Evolutionary conservation across 2,888 invertebrate genomes (phyloP).

Genomic region (Alviniconcha strummeri): DNA sequence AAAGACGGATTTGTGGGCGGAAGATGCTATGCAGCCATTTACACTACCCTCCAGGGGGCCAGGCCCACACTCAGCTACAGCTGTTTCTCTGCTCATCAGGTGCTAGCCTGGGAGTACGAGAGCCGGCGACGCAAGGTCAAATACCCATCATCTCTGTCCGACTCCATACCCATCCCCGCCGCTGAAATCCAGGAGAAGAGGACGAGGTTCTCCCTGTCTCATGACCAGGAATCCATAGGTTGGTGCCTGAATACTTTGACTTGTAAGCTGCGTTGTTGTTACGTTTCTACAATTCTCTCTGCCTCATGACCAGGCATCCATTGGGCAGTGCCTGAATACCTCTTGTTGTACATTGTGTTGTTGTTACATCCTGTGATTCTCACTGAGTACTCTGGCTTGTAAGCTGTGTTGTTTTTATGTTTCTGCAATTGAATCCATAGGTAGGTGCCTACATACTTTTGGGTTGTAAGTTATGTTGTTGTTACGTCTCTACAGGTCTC

Average conservation of each 20-base stretch:
- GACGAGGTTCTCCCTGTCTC: slow-evolving; percentile 85
- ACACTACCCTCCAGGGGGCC: too few species aligned
- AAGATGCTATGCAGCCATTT: too few species aligned
- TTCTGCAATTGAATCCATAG: too few species aligned
- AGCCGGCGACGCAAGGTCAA: slow-evolving; percentile 66
- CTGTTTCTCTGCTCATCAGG: slow-evolving; percentile 33
- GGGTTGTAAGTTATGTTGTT: too few species aligned
- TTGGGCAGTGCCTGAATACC: not conserved
- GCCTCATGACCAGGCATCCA: slow-evolving; percentile 8
- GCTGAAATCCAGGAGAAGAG: slow-evolving; percentile 74
- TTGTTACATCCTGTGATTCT: not conserved
- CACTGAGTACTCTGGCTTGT: too few species aligned
- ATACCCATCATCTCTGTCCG: slow-evolving; percentile 45
- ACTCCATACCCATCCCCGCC: slow-evolving; percentile 56
- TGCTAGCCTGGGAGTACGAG: slow-evolving; percentile 69
- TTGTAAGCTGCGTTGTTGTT: not conserved
- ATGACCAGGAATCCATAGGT: slow-evolving; percentile 87
- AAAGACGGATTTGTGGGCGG: too few species aligned
- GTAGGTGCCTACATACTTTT: too few species aligned
- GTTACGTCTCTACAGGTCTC: not conserved
- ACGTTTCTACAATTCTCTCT: not conserved
- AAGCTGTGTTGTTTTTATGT: too few species aligned
- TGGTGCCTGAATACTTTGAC: slow-evolving; percentile 1
- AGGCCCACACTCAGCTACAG: too few species aligned
- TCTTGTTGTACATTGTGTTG: not conserved